Evolutionary conservation across 1,140 invertebrate species (phyloP).

Genomic region (Belonocnema kinseyi): DNA sequence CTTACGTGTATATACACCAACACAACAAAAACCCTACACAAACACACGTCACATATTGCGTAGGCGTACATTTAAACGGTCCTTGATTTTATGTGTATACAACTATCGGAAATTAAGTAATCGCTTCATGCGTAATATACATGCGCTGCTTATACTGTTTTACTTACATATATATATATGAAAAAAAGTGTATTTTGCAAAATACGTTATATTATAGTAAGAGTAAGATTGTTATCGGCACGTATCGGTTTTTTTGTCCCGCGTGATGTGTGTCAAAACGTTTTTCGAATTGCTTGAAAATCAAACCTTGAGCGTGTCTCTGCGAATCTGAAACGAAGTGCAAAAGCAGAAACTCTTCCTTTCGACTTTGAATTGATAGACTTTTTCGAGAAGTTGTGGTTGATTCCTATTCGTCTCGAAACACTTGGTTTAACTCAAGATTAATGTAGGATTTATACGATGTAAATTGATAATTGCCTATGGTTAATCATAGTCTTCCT

Average conservation of each 20-base stretch:
- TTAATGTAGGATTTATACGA: constrained; percentile 43
- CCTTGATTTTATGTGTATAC: constrained; percentile 31
- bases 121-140: constrained; percentile 69
- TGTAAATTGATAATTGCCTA: constrained; percentile 63
- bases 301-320: constrained; percentile 29
- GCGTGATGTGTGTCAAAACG: constrained; percentile 20
- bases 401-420: constrained; percentile 3
- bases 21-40: constrained; percentile 36
- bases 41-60: constrained; percentile 46
- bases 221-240: constrained; percentile 26
- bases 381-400: background rate
- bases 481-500: constrained; percentile 76
- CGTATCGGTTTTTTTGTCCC: constrained; percentile 16
- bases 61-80: constrained; percentile 35
- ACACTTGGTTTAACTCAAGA: constrained; percentile 13
- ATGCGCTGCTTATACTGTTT: constrained; percentile 43
- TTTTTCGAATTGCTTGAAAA: constrained; percentile 19
- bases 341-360: constrained; percentile 10
- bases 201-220: constrained; percentile 32
- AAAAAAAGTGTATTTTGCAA: constrained; percentile 46
- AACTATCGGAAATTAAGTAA: constrained; percentile 64
- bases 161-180: constrained; percentile 46
- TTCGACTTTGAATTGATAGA: constrained; percentile 22
- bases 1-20: constrained; percentile 69
- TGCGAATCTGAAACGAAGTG: constrained; percentile 22